Percentiles rank a stretch among this genome's conserved stretches.
Evolutionary conservation across 2,797 vertebrate species (phyloP).

Genomic region (Mus minutoides): DNA sequence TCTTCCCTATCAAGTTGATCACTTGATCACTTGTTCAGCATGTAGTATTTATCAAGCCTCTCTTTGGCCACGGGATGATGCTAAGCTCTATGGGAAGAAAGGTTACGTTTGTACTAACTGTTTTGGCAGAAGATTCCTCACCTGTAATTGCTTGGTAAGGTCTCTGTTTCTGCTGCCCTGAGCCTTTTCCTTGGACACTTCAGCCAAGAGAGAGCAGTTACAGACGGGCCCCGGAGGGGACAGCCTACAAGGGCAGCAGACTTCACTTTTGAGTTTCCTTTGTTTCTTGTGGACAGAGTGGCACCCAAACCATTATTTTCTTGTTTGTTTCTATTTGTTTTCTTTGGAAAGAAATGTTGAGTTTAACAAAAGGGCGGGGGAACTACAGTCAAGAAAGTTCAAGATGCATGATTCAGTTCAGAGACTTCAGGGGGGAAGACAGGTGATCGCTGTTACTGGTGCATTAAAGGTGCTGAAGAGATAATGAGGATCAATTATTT

Average conservation of each 20-base stretch:
- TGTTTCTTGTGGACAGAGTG: neutral
- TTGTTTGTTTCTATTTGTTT: slow-evolving; percentile 28
- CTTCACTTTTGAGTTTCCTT: neutral
- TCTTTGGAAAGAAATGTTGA: slow-evolving; percentile 27
- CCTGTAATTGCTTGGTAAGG: slow-evolving; percentile 55
- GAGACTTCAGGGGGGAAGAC: slow-evolving; percentile 36
- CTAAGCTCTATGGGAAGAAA: slow-evolving; percentile 24
- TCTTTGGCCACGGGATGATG: slow-evolving; percentile 2
- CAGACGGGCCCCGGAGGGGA: neutral
- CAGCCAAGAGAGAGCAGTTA: neutral
- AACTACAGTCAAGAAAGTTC: slow-evolving; percentile 18
- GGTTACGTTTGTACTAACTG: slow-evolving; percentile 5
- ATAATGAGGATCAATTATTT: slow-evolving; percentile 68
- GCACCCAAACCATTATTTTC: neutral
- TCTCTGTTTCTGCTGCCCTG: slow-evolving; percentile 15
- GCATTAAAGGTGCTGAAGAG: slow-evolving; percentile 55
- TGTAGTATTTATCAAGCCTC: slow-evolving; percentile 54
- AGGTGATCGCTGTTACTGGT: neutral
- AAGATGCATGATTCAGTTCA: slow-evolving; percentile 27
- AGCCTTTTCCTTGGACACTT: neutral
- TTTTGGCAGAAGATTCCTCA: slow-evolving; percentile 61
- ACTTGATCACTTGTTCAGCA: slow-evolving; percentile 66
- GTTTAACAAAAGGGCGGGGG: neutral
- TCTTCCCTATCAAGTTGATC: slow-evolving; percentile 42
- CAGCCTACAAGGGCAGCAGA: neutral